Percentiles rank a stretch among this genome's conserved stretches.
Conservation (phyloP, 64 coral and sea anemone species). For the Anthopleura sola region DNA sequence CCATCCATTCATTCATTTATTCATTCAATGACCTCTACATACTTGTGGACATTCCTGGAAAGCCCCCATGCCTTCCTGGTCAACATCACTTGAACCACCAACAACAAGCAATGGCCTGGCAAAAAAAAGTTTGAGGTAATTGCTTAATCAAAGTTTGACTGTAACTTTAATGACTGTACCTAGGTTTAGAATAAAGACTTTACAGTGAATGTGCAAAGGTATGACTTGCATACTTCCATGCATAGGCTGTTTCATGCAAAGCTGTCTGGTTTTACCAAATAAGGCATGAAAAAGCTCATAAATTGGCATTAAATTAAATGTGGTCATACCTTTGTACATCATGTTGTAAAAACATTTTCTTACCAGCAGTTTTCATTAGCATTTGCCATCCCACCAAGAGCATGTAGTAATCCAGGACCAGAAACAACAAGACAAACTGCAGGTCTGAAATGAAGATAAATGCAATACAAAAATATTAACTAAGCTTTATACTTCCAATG, state of each 20-base stretch:
- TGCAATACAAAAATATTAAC: not conserved
- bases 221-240: too few relatives aligned
- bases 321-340: too few relatives aligned
- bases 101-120: constrained; percentile 87
- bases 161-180: too few relatives aligned
- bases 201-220: too few relatives aligned
- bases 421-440: constrained; percentile 93
- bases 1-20: too few relatives aligned
- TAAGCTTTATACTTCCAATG: not conserved
- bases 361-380: constrained; percentile 94
- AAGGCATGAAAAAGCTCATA: too few relatives aligned
- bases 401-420: constrained; percentile 91
- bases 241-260: too few relatives aligned
- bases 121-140: not conserved
- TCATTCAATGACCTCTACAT: too few relatives aligned
- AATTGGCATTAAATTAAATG: too few relatives aligned
- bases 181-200: too few relatives aligned
- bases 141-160: too few relatives aligned
- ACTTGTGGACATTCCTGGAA: constrained; percentile 97
- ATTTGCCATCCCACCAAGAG: constrained; percentile 95
- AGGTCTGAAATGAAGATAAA: constrained; percentile 45
- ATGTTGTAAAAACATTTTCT: not conserved
- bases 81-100: constrained; percentile 90
- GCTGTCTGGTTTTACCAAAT: too few relatives aligned
- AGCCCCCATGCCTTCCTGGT: constrained; percentile 91